Percentiles rank a stretch among this genome's conserved stretches.
These are phyloP conservation scores for Hemibagrus guttatus DNA, from an alignment of 2,797 vertebrate genomes.

Conservation along the genomic window DNA sequence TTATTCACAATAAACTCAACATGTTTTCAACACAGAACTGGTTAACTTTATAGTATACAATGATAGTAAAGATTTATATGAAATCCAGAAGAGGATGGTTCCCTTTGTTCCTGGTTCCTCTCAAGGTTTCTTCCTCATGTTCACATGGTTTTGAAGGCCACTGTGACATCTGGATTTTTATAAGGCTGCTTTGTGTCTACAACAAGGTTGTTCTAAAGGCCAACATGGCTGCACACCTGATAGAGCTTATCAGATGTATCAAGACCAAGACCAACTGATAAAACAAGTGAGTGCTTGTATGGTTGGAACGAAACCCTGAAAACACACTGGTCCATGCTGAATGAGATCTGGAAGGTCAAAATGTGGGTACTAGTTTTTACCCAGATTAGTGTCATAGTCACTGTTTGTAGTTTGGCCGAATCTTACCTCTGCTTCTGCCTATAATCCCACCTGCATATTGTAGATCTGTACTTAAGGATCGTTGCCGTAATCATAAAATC, in stretches of 20 bases:
- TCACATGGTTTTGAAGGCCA: not conserved
- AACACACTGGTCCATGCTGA: not conserved
- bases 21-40: not conserved
- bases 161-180: not conserved
- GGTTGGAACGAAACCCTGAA: not conserved
- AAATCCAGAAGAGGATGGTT: not conserved
- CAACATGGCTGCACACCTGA: not conserved
- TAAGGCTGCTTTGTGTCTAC: not conserved
- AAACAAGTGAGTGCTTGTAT: not conserved
- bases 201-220: not conserved
- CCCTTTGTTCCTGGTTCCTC: not conserved
- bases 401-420: not conserved
- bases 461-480: not conserved
- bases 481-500: not conserved
- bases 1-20: not conserved
- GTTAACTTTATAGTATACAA: not conserved
- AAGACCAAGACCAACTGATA: not conserved
- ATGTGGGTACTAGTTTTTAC: not conserved
- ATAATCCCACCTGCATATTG: not conserved
- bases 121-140: not conserved
- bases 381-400: not conserved
- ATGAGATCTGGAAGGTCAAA: not conserved
- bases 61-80: not conserved
- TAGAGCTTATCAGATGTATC: not conserved
- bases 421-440: not conserved